A percentile compares a stretch with the other conserved stretches of the same genome.
phyloP scores from a whole-genome alignment of 2,113 vertebrate species.

The Ailurus styani region DNA sequence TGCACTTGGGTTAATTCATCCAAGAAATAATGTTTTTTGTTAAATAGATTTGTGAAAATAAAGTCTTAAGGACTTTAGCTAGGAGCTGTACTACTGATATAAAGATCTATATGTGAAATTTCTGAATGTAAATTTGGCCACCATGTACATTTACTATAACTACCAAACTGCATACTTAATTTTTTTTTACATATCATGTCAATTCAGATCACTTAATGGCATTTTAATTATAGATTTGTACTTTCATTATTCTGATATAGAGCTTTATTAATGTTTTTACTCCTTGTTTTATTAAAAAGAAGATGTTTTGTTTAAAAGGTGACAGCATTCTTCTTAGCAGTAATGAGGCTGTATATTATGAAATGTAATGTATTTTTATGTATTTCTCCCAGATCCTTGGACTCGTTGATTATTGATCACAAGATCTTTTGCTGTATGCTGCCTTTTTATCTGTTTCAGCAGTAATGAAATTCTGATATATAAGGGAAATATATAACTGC shows the following conservation, averaged over 20 bases:
- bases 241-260: conserved; percentile 28
- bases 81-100: background rate
- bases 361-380: conserved; percentile 53
- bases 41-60: background rate
- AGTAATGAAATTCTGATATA: conserved; percentile 71
- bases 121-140: conserved; percentile 23
- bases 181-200: conserved; percentile 34
- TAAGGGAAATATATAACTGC: conserved; percentile 42
- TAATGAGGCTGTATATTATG: conserved; percentile 62
- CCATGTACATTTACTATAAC: background rate
- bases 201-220: conserved; percentile 7
- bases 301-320: conserved; percentile 37
- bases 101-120: background rate
- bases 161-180: background rate
- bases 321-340: conserved; percentile 39
- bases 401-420: conserved; percentile 66
- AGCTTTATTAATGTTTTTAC: conserved; percentile 30
- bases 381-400: conserved; percentile 27
- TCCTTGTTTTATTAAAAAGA: conserved; percentile 37
- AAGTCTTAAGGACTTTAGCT: background rate
- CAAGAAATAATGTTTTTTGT: conserved; percentile 3
- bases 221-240: conserved; percentile 5
- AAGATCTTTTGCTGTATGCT: conserved; percentile 56
- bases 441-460: conserved; percentile 50
- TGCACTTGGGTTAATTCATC: background rate